Conservation (phyloP, 2,888 invertebrate genomes). For the Nemotelus pantherinus region DNA sequence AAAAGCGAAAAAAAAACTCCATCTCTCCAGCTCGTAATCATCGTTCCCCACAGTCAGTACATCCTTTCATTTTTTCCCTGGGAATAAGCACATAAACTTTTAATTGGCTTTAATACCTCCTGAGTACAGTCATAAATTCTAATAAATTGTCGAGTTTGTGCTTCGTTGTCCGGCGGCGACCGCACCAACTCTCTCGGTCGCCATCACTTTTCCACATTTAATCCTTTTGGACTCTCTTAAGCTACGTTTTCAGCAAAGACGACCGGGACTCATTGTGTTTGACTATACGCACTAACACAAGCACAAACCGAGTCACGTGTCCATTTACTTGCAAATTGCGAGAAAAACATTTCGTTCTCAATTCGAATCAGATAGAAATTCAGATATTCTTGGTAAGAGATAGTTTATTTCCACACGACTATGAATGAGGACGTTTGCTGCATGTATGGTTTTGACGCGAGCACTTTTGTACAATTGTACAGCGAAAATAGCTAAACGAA, state of each 20-base stretch:
- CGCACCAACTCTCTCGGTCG: background rate
- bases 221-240: slow-evolving; percentile 9
- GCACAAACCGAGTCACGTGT: background rate
- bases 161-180: background rate
- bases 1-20: no score
- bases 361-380: background rate
- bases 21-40: no score
- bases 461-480: no score
- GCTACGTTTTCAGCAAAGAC: background rate
- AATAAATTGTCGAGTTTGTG: slow-evolving; percentile 45
- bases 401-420: background rate
- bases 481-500: no score
- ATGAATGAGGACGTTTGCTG: background rate
- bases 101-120: slow-evolving; percentile 48
- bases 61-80: background rate
- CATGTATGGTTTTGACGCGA: no score
- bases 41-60: no score
- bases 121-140: slow-evolving; percentile 47
- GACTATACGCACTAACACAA: background rate
- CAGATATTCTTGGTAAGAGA: background rate
- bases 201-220: slow-evolving; percentile 16
- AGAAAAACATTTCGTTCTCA: background rate
- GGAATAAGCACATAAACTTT: slow-evolving; percentile 44
- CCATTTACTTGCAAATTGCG: background rate
- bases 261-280: no score